These are phyloP conservation scores for Hippocampus abdominalis DNA, from an alignment of 2,113 vertebrate genomes.

Conservation along the genomic window DNA sequence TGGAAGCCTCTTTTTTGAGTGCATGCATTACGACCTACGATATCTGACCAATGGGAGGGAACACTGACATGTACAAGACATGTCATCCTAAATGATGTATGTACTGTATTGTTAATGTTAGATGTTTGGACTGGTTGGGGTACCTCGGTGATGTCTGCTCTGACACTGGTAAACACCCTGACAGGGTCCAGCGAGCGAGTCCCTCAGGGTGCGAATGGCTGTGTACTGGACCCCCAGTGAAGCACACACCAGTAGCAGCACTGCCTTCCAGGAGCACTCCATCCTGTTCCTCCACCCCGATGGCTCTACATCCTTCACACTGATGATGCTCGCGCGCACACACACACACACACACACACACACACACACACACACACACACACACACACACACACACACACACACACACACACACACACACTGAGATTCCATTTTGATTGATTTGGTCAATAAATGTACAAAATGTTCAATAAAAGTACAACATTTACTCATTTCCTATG, in stretches of 20 bases:
- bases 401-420: neutral
- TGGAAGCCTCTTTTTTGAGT: no score
- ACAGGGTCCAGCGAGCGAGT: constrained; percentile 65
- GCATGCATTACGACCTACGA: no score
- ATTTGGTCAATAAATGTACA: neutral
- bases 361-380: no score
- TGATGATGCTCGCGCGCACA: constrained; percentile 23
- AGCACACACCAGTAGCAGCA: constrained; percentile 73
- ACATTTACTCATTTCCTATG: neutral
- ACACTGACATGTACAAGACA: no score
- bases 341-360: no score
- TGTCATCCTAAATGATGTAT: no score
- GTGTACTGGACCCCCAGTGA: constrained; percentile 77
- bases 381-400: neutral
- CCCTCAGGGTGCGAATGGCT: constrained; percentile 73
- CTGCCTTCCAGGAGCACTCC: constrained; percentile 81
- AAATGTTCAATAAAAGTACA: no score
- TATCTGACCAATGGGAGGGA: no score
- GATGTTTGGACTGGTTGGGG: neutral
- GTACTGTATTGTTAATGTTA: neutral
- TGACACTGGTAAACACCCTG: constrained; percentile 27
- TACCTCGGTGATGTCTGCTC: neutral
- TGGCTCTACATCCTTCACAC: constrained; percentile 62
- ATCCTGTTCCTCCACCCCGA: constrained; percentile 53
- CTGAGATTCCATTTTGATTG: constrained; percentile 38